Evolutionary conservation across 53 echinoderm and acorn worm genomes (phyloP).

Genomic region (Stichopus horrens): DNA sequence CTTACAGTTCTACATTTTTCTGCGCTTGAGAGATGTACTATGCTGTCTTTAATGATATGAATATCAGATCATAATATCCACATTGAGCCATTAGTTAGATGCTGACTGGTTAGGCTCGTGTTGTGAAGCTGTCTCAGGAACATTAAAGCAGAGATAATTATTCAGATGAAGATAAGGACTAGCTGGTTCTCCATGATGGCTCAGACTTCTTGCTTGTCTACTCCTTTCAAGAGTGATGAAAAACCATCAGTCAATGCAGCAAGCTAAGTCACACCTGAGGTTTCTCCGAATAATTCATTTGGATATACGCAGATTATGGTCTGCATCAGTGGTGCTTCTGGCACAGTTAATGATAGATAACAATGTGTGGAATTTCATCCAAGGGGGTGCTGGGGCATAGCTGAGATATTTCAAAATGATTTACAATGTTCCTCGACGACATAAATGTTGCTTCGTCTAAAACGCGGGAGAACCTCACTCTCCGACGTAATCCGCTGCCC

Average conservation of each 20-base stretch:
- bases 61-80: too few species aligned
- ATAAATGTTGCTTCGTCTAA: background rate
- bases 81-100: too few species aligned
- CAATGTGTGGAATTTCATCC: background rate
- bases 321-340: background rate
- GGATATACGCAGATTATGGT: background rate
- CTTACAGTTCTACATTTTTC: too few species aligned
- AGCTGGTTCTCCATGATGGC: too few species aligned
- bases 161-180: too few species aligned
- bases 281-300: background rate
- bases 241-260: background rate
- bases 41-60: too few species aligned
- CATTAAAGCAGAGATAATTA: too few species aligned
- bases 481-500: background rate
- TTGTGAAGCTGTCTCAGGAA: too few species aligned
- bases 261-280: background rate
- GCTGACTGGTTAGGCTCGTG: too few species aligned
- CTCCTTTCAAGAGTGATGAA: too few species aligned
- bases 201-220: too few species aligned
- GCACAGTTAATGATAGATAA: background rate
- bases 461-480: background rate
- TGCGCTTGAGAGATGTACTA: too few species aligned
- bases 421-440: background rate
- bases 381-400: constrained; percentile 10
- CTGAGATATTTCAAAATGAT: constrained; percentile 17